Base-by-base conservation (phyloP, 2,113 vertebrate species). In the Ammospiza nelsoni region DNA sequence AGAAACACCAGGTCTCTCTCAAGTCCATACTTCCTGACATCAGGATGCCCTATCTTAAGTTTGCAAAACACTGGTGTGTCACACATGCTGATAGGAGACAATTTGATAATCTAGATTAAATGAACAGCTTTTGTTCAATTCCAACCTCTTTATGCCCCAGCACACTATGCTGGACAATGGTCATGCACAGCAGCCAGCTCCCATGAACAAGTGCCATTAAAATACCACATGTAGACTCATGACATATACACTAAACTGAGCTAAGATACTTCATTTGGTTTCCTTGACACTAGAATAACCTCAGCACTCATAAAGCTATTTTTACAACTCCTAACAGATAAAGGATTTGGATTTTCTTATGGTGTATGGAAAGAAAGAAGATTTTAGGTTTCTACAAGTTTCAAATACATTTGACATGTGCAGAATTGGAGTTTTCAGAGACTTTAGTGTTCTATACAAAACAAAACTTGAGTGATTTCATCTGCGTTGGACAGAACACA, bases 241-340 rank as follows among this genome's bases (percentile, higher is more conserved):
- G 22, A 57, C 37, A 82, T 0, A 0, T 12, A 29, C 2, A 48
- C 18, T 65, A 28, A 80, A 76, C 23, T n/a, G 29, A 87, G 43
- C 52, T 29, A 61, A 68, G 15, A 54, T 21, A 46, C 9, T 54
- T 66, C 5, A n/a, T 48, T 57, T 35, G 22, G 24, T 58, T 62
- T 85, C 71, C 21, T 33, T 71, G 8, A 52, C 12, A 31, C 44
- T 51, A 49, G 6, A 66, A 79, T 12, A 61, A 83, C 6, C 8
- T 39, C 39, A 65, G 16, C 29, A 24, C 62, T 61, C 39, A 63
- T 12, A 68, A 25, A 54, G 15, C 11, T 62, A 43, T 59, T 67
- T 89, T 78, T 49, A 59, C 25, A 76, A 15, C 8, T 67, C 18
- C 17, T 19, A 44, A 12, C 12, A 37, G 16, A 57, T 4, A 67